Conservation (phyloP, 1,140 invertebrate species). For the Brachionus koreanus region DNA sequence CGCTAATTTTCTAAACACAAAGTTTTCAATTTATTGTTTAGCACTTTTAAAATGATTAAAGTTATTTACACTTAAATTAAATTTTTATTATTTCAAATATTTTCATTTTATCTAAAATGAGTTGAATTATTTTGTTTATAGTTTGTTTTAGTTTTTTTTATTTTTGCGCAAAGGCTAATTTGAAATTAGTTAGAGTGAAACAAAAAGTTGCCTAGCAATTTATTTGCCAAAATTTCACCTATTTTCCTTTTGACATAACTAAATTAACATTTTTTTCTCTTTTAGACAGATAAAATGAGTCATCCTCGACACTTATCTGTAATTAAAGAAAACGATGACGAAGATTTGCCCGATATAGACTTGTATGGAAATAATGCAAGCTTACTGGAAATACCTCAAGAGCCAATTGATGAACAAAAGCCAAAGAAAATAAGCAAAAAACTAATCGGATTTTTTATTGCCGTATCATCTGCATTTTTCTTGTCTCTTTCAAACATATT, state of each 20-base stretch:
- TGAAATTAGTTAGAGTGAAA: background rate
- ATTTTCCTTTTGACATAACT: background rate
- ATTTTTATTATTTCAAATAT: background rate
- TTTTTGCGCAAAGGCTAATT: background rate
- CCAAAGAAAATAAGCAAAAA: background rate
- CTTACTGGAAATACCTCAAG: background rate
- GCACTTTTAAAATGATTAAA: no score
- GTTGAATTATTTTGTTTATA: background rate
- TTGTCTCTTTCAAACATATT: slow-evolving; percentile 8
- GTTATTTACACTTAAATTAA: no score
- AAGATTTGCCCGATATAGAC: background rate
- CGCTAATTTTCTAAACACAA: no score
- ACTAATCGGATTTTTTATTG: slow-evolving; percentile 3
- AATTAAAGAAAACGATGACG: background rate
- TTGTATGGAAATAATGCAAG: background rate
- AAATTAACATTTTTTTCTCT: background rate
- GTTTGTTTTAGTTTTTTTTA: background rate
- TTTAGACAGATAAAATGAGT: background rate
- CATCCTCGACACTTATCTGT: background rate
- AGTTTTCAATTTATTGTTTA: no score
- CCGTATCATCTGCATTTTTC: background rate
- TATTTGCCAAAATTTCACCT: background rate
- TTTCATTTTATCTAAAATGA: background rate
- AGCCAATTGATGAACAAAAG: background rate
- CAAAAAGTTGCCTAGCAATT: background rate